Base-by-base conservation (phyloP, 2,888 invertebrate species). In the Acronicta alni region DNA sequence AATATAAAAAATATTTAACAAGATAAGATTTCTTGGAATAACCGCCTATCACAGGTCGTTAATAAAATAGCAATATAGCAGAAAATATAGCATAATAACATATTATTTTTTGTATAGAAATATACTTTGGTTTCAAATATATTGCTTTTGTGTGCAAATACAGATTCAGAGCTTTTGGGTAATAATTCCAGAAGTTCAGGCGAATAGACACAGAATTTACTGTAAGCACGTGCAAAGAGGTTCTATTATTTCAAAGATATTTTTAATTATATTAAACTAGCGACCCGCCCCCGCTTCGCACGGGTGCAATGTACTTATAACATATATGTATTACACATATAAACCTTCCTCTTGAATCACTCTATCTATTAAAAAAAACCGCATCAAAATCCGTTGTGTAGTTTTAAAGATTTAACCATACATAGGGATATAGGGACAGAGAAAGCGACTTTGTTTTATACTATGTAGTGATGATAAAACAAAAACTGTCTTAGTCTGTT, bases 1-100 rank as follows among this genome's bases (percentile, higher is more conserved):
- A 60, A 55, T 43, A 44, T 49, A 62, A 57, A 43, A 42, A 45
- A 52, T 48, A 48, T 48, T 12, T 61, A 62, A 68, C 56, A 75
- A 65, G 44, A 60, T 67, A 30, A 64, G 54, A 57, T 68, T 20
- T 30, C 39, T 42, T 47, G 47, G 7, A 66, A 47, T 47, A 58
- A 60, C 18, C 57, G n/a, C 72, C 67, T 70, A 81, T 79, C 77
- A 77, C 81, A 79, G 71, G 72, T 76, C 38, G 56, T 67, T 46
- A 69, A 58, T 67, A 67, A 64, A 71, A 62, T 62, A 66, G 52
- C 53, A 23, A 59, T 37, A 61, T 59, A 72, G 72, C 65, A 71
- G 67, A 75, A 72, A 76, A 70, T 60, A 73, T 72, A 61, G 66
- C 61, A 52, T 55, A 43, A 57, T 57, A 9, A 26, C 9, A 58